Conservation (phyloP, 2,797 vertebrate species). For the Craterocephalus amniculus region DNA sequence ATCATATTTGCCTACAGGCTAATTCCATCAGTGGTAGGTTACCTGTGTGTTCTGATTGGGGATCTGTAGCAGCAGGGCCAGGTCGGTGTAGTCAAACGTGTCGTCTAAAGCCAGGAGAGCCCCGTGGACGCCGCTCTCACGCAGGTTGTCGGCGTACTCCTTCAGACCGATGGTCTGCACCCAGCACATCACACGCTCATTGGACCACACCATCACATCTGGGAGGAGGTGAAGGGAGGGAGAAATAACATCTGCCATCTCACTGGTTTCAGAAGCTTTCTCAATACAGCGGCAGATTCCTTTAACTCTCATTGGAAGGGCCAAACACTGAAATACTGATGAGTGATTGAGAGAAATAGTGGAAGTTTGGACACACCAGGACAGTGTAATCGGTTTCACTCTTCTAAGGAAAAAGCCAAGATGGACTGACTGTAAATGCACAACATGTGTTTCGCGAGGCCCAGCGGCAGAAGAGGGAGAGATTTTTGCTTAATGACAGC, state of each 20-base stretch:
- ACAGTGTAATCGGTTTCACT: slow-evolving; percentile 19
- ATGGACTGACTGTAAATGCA: slow-evolving; percentile 29
- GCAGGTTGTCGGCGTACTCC: slow-evolving; percentile 92
- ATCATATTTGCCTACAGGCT: too few species aligned
- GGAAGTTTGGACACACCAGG: not conserved
- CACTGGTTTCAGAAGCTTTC: slow-evolving; percentile 31
- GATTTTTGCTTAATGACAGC: slow-evolving; percentile 43
- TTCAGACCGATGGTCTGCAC: slow-evolving; percentile 91
- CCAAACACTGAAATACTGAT: too few species aligned
- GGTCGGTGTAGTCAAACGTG: slow-evolving; percentile 92
- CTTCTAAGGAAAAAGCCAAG: slow-evolving; percentile 21
- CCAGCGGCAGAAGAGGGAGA: slow-evolving; percentile 7
- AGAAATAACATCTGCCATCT: slow-evolving; percentile 13
- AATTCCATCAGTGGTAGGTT: not conserved
- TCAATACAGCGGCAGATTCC: slow-evolving; percentile 20
- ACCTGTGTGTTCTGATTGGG: slow-evolving; percentile 94
- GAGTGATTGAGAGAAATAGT: slow-evolving; percentile 8
- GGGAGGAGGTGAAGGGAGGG: slow-evolving; percentile 13
- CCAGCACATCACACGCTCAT: slow-evolving; percentile 95
- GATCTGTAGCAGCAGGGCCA: slow-evolving; percentile 92
- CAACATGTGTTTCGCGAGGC: slow-evolving; percentile 41
- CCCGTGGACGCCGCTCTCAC: slow-evolving; percentile 92
- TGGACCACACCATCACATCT: slow-evolving; percentile 98
- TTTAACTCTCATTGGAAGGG: too few species aligned
- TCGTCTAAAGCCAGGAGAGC: slow-evolving; percentile 92